phyloP scores from a whole-genome alignment of 1,140 invertebrate genomes.

The Trichonephila inaurata region DNA sequence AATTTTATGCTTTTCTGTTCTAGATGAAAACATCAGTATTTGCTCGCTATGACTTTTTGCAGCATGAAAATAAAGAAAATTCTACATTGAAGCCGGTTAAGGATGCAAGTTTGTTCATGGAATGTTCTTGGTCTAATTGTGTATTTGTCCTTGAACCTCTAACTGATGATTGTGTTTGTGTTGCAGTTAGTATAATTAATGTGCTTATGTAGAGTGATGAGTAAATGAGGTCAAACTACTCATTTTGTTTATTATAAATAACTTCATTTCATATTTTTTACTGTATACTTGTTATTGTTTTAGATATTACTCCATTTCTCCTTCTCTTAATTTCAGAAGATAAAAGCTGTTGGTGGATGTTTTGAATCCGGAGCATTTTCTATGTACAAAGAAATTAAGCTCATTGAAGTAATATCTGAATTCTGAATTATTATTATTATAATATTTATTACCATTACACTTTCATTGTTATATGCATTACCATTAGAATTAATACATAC shows the following conservation, averaged over 20 bases:
- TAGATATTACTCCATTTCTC: background rate
- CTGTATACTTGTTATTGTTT: background rate
- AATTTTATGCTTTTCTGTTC: background rate
- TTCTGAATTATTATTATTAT: no score
- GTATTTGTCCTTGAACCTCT: constrained; percentile 18
- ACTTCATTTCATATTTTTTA: background rate
- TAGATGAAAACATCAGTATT: constrained; percentile 11
- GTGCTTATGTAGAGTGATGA: no score
- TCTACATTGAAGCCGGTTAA: background rate
- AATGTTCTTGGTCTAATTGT: constrained; percentile 31
- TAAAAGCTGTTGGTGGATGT: background rate
- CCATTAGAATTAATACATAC: no score
- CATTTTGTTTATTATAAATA: background rate
- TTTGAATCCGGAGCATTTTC: constrained; percentile 29
- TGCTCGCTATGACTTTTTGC: constrained; percentile 23
- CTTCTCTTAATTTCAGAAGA: background rate
- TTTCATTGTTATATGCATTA: no score
- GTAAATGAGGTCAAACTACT: no score
- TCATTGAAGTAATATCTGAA: constrained; percentile 35
- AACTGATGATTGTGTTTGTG: constrained; percentile 3
- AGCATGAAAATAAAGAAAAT: background rate
- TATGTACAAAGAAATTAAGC: constrained; percentile 35
- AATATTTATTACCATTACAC: no score
- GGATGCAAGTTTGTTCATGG: background rate
- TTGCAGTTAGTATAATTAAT: constrained; percentile 20